These are phyloP conservation scores for Zaprionus inermis DNA, from an alignment of 1,140 invertebrate genomes.

Conservation along the genomic window DNA sequence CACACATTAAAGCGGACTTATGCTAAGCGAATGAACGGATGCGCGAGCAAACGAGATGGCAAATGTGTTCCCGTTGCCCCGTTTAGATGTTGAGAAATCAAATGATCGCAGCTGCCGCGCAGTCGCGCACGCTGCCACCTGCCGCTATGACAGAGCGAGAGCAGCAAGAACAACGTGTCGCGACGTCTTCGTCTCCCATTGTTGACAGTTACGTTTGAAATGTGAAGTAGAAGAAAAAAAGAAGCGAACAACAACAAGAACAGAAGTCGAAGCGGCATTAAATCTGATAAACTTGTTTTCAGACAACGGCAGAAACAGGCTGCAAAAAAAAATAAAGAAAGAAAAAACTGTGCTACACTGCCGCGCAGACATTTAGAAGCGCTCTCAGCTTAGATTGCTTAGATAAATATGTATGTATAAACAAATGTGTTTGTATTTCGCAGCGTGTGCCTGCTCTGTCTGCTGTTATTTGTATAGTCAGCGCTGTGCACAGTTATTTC, in stretches of 20 bases:
- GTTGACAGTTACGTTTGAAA: conserved; percentile 63
- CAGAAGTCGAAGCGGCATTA: conserved; percentile 55
- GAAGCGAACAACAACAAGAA: conserved; percentile 16
- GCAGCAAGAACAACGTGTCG: conserved; percentile 9
- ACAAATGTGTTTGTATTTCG: neutral
- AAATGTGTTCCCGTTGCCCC: conserved; percentile 23
- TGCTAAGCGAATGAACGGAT: conserved; percentile 10
- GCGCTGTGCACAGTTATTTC: conserved; percentile 42
- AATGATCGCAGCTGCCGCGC: neutral
- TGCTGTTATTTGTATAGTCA: conserved; percentile 14
- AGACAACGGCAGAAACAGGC: conserved; percentile 60
- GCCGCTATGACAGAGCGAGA: conserved; percentile 32
- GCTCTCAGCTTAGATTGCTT: neutral
- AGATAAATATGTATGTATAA: neutral
- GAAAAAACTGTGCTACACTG: conserved; percentile 30
- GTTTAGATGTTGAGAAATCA: conserved; percentile 31
- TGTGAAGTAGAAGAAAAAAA: conserved; percentile 25
- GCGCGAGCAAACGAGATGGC: conserved; percentile 26
- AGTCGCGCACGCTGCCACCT: conserved; percentile 34
- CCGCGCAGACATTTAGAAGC: conserved; percentile 10
- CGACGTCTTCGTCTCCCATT: conserved; percentile 42
- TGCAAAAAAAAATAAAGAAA: conserved; percentile 34
- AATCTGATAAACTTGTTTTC: conserved; percentile 65
- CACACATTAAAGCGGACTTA: conserved; percentile 29
- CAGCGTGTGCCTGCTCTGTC: neutral